Conservation (phyloP, 2,113 vertebrate species). For the Arvicanthis niloticus region DNA sequence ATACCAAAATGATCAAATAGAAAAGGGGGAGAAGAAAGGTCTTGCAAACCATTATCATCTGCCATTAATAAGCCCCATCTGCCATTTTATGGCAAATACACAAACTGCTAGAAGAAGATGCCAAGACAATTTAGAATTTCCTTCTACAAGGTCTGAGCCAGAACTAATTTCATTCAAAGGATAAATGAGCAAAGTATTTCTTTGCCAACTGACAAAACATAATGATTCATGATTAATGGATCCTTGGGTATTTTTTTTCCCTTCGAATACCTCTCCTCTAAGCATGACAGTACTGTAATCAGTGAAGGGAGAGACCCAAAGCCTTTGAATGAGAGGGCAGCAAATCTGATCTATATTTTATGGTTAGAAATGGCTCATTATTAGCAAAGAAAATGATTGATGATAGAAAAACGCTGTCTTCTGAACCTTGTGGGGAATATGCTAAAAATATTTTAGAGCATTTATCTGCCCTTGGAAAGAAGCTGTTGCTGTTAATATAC, state of each 20-base stretch:
- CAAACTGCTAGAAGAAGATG: conserved; percentile 87
- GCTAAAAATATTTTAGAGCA: conserved; percentile 72
- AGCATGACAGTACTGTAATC: conserved; percentile 79
- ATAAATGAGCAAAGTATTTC: conserved; percentile 89
- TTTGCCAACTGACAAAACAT: conserved; percentile 89
- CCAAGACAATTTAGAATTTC: conserved; percentile 89
- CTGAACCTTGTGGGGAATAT: conserved; percentile 67
- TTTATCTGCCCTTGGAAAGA: conserved; percentile 55
- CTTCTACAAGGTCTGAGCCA: conserved; percentile 83
- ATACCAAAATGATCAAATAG: conserved; percentile 76
- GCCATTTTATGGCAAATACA: conserved; percentile 85
- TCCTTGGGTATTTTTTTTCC: conserved; percentile 78
- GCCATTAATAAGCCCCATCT: conserved; percentile 88
- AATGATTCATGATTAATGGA: conserved; percentile 91
- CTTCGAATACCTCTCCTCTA: conserved; percentile 83
- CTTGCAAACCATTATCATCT: conserved; percentile 82
- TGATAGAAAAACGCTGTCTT: conserved; percentile 71
- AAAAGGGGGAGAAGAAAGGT: conserved; percentile 63
- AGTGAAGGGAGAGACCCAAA: conserved; percentile 77
- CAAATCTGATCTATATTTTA: conserved; percentile 79
- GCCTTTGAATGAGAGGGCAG: conserved; percentile 80
- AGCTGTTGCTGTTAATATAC: conserved; percentile 57
- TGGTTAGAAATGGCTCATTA: conserved; percentile 68
- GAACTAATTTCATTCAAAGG: conserved; percentile 89
- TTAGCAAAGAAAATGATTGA: conserved; percentile 66